Evolutionary conservation across 2,113 vertebrate genomes (phyloP).

Genomic region (Oncorhynchus kisutch): DNA sequence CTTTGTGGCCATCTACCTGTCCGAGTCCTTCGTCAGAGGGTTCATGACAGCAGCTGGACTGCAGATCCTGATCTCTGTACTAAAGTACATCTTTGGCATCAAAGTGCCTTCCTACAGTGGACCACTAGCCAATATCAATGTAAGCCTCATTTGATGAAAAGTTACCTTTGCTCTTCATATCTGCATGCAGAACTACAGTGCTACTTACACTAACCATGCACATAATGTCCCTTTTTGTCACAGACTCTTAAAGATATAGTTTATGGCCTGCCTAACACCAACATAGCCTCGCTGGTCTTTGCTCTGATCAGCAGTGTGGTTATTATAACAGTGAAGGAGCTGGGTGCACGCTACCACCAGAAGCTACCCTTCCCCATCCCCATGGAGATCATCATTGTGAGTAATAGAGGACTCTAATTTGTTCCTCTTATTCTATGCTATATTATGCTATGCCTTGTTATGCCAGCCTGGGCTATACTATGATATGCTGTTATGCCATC

Average conservation of each 20-base stretch:
- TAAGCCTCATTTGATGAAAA: slow-evolving; percentile 62
- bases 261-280: slow-evolving; percentile 82
- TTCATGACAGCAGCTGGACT: slow-evolving; percentile 94
- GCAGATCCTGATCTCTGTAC: slow-evolving; percentile 91
- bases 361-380: slow-evolving; percentile 89
- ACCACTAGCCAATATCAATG: slow-evolving; percentile 84
- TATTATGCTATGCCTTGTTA: too few species aligned
- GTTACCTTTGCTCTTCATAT: too few species aligned
- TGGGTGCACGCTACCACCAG: slow-evolving; percentile 83
- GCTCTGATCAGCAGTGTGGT: slow-evolving; percentile 80
- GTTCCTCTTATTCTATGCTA: background rate
- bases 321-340: slow-evolving; percentile 85
- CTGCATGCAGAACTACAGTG: background rate
- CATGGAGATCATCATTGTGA: slow-evolving; percentile 87
- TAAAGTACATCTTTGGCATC: slow-evolving; percentile 91
- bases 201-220: background rate
- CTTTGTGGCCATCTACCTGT: slow-evolving; percentile 93
- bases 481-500: too few species aligned
- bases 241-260: slow-evolving; percentile 88
- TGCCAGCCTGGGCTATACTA: too few species aligned
- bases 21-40: slow-evolving; percentile 90
- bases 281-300: slow-evolving; percentile 84
- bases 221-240: slow-evolving; percentile 22
- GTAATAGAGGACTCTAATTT: slow-evolving; percentile 29
- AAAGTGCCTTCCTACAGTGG: slow-evolving; percentile 81